Evolutionary conservation across 2,797 vertebrate species (phyloP).

Genomic region (Carapus acus): DNA sequence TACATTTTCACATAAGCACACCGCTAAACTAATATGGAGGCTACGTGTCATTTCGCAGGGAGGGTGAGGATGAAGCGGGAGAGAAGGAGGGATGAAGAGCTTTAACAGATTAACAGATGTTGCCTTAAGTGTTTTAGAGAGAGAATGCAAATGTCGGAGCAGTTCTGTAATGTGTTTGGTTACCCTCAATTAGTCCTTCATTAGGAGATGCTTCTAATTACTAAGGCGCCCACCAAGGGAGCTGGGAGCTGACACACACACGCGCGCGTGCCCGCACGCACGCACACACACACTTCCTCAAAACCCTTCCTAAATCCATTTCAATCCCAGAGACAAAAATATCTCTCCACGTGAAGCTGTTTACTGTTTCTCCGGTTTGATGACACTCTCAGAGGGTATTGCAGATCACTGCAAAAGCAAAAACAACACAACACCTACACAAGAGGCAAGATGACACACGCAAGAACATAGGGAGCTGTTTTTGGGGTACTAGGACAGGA

Average conservation of each 20-base stretch:
- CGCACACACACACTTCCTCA: background rate
- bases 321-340: background rate
- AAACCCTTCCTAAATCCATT: background rate
- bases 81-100: background rate
- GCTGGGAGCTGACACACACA: constrained; percentile 37
- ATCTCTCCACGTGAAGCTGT: background rate
- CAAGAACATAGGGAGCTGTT: too few relatives aligned
- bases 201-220: constrained; percentile 55
- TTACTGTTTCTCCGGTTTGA: background rate
- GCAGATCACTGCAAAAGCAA: too few relatives aligned
- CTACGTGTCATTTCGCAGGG: constrained; percentile 22
- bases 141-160: constrained; percentile 15
- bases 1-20: constrained; percentile 4
- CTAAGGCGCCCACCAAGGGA: constrained; percentile 43
- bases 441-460: too few relatives aligned
- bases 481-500: too few relatives aligned
- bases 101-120: constrained; percentile 42
- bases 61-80: constrained; percentile 1
- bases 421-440: too few relatives aligned
- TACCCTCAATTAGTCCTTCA: constrained; percentile 41
- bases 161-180: constrained; percentile 44
- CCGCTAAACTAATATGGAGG: constrained; percentile 12
- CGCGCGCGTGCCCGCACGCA: constrained; percentile 10
- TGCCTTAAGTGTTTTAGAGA: constrained; percentile 3
- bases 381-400: too few relatives aligned